phyloP scores from a whole-genome alignment of 1,140 invertebrate species.

The Antheraea pernyi region DNA sequence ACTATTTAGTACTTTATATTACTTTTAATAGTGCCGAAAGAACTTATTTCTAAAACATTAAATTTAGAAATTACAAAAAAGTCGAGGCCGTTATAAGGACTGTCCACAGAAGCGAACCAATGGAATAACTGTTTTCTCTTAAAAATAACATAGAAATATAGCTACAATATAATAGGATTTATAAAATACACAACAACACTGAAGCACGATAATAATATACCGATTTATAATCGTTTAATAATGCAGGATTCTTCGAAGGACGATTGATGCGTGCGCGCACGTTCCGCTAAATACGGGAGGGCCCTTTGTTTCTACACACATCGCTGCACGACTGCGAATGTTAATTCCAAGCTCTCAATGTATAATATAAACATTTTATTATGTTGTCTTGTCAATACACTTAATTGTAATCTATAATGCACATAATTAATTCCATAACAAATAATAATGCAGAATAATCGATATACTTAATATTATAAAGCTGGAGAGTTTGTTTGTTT shows the following conservation, averaged over 20 bases:
- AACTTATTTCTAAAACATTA: no score
- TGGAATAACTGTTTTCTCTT: no score
- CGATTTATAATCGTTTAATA: neutral
- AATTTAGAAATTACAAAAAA: no score
- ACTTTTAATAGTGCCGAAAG: no score
- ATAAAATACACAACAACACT: no score
- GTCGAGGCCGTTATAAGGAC: no score
- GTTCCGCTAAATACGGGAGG: neutral
- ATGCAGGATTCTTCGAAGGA: constrained; percentile 1
- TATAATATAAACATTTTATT: neutral
- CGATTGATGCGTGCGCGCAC: neutral
- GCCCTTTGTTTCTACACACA: neutral
- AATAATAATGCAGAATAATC: neutral
- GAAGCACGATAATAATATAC: neutral
- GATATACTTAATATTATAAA: no score
- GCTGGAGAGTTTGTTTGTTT: no score
- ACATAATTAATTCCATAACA: neutral
- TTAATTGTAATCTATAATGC: neutral
- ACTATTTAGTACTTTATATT: no score
- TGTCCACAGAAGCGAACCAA: no score
- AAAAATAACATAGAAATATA: no score
- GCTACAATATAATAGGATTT: no score
- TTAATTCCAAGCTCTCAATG: neutral
- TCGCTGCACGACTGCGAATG: neutral
- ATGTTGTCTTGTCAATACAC: neutral